Conservation (phyloP, 2,888 invertebrate species). For the Holacanthella duospinosa region DNA sequence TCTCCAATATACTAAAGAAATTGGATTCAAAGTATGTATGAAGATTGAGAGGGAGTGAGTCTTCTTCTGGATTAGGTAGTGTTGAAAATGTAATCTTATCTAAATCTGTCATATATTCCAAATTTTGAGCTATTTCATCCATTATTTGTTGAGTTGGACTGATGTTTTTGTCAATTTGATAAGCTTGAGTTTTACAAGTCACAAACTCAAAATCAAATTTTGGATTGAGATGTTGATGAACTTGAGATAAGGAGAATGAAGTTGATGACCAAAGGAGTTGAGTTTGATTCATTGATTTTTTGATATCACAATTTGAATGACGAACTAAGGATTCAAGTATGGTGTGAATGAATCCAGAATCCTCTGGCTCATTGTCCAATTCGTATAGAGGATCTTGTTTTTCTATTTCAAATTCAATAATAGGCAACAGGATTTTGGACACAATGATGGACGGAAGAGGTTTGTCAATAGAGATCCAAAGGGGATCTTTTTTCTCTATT, state of each 20-base stretch:
- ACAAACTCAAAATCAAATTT: not conserved
- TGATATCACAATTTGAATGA: constrained; percentile 27
- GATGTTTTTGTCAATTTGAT: no score
- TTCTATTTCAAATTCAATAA: constrained; percentile 12
- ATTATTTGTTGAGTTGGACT: not conserved
- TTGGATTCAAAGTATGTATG: not conserved
- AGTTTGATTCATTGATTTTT: constrained; percentile 29
- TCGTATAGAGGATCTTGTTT: not conserved
- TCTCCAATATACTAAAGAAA: not conserved
- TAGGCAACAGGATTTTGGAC: constrained; percentile 25
- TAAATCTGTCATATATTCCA: not conserved
- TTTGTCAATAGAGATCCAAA: constrained; percentile 20
- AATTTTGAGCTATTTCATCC: not conserved
- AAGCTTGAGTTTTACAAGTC: not conserved
- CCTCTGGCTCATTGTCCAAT: not conserved
- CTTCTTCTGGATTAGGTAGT: not conserved
- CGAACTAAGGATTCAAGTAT: constrained; percentile 27
- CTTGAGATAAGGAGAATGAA: not conserved
- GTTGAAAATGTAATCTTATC: not conserved
- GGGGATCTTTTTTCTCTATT: constrained; percentile 30
- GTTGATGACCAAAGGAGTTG: constrained; percentile 21
- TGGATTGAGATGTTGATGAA: not conserved
- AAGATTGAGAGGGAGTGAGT: not conserved
- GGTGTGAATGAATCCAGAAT: not conserved
- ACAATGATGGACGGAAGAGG: constrained; percentile 24